Conservation (phyloP, 1,140 invertebrate species). For the Plectrocnemia conspersa region DNA sequence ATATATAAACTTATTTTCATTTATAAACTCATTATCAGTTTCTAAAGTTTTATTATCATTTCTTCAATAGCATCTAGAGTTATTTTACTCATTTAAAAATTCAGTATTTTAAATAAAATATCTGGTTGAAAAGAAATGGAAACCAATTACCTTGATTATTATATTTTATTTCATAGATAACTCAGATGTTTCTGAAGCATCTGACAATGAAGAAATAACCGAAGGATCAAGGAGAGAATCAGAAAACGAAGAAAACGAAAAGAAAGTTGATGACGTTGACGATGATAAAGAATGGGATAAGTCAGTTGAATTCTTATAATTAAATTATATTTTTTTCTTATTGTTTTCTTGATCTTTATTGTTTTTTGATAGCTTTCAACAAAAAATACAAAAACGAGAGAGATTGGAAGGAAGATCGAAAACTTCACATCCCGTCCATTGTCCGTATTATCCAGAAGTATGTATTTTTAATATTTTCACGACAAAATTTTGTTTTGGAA, state of each 20-base stretch:
- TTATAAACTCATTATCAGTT: too few species aligned
- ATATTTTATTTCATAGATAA: constrained; percentile 39
- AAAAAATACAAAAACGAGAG: constrained; percentile 74
- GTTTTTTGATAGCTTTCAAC: constrained; percentile 56
- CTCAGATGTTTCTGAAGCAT: constrained; percentile 40
- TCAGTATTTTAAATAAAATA: neutral
- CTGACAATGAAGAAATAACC: constrained; percentile 40
- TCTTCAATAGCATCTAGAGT: too few species aligned
- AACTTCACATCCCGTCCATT: constrained; percentile 91
- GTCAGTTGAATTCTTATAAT: constrained; percentile 33
- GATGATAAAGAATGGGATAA: constrained; percentile 73
- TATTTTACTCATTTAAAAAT: neutral
- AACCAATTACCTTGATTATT: too few species aligned
- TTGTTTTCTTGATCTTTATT: constrained; percentile 8
- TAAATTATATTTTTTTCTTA: neutral
- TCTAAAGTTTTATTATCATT: constrained; percentile 7
- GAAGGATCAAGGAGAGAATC: constrained; percentile 39
- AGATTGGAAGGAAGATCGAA: constrained; percentile 91
- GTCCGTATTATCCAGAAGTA: constrained; percentile 88
- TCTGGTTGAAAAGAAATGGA: neutral
- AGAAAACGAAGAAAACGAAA: constrained; percentile 40
- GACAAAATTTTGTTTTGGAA: neutral
- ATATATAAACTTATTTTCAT: too few species aligned
- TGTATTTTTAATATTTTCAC: constrained; percentile 29
- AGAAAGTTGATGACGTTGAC: constrained; percentile 56